These are phyloP conservation scores for Pycnonotus jocosus DNA, from an alignment of 2,113 vertebrate genomes.

Conservation along the genomic window DNA sequence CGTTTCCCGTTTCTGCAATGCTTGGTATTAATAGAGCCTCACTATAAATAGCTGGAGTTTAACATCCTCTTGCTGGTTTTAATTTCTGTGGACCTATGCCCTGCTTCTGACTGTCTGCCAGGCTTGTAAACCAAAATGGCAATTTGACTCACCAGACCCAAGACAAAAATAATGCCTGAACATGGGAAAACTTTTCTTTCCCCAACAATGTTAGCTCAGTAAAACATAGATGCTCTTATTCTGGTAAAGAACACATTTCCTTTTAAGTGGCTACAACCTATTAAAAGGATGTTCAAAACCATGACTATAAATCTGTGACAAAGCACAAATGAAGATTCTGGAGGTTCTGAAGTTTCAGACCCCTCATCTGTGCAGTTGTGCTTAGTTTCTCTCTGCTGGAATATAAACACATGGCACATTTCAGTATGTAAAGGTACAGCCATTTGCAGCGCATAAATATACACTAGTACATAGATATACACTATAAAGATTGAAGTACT, in stretches of 20 bases:
- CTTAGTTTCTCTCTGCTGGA: not conserved
- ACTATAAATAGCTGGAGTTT: not conserved
- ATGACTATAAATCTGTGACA: not conserved
- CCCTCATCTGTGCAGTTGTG: not conserved
- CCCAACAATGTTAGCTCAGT: not conserved
- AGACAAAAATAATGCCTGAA: slow-evolving; percentile 3
- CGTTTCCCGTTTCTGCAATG: not conserved
- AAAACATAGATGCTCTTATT: not conserved
- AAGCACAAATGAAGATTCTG: not conserved
- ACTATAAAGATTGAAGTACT: not conserved
- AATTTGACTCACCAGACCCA: not conserved
- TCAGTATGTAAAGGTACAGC: not conserved
- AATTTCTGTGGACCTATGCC: not conserved
- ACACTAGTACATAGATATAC: not conserved
- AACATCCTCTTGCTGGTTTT: not conserved
- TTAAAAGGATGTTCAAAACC: not conserved
- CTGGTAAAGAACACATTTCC: not conserved
- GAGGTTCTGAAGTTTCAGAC: not conserved
- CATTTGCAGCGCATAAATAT: not conserved
- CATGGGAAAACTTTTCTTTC: slow-evolving; percentile 5
- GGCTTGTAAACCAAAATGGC: not conserved
- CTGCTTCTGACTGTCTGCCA: not conserved
- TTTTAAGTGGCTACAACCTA: not conserved
- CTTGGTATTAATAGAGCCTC: not conserved
- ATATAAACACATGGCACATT: not conserved